Base-by-base conservation (phyloP, 2,797 vertebrate genomes). In the Acipenser oxyrinchus region DNA sequence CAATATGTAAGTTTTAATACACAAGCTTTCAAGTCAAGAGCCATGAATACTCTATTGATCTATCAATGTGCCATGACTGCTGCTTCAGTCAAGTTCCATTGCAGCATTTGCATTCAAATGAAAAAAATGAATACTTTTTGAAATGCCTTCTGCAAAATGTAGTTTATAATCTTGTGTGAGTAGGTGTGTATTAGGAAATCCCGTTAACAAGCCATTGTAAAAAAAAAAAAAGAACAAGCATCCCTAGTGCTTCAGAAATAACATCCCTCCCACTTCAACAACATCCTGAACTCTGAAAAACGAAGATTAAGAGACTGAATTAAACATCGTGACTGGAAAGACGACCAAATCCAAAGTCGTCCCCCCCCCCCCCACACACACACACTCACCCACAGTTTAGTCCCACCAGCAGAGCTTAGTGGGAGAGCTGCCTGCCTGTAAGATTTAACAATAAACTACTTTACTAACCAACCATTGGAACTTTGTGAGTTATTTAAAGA, bases 131-230 rank as follows among this genome's bases (percentile, higher is more conserved):
- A 6, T 58, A n/a, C 55, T 58, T 58, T 58, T 15, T 71, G 75
- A 80, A 77, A 77, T 76, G 75, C 76, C 82, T 78, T 84, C 83
- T 85, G 78, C 85, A 87, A 79, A 37, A 75, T 85, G 75, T 77
- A 75, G 77, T 77, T 83, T 78, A 75, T 37, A 80, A 73, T 82
- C 55, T 74, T 66, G 65, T 78, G 80, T 87, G 86, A 87, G 86
- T 88, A 86, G 88, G 88, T 87, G 88, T 67, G 67, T 86, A 88
- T 87, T 87, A 90, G 90, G 90, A 87, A 92, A 90, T 87, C 90
- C 90, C 86, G 74, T 69, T 71, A 63, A 65, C 69, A 80, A 63
- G 76, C 77, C 81, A 79, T 78, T 80, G 79, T 73, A 79, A 82
- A 83, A 81, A 81, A 83, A 63, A 18, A 83, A 80, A 81, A 83